Conservation (phyloP, 1,140 invertebrate species). For the Idris sp. region DNA sequence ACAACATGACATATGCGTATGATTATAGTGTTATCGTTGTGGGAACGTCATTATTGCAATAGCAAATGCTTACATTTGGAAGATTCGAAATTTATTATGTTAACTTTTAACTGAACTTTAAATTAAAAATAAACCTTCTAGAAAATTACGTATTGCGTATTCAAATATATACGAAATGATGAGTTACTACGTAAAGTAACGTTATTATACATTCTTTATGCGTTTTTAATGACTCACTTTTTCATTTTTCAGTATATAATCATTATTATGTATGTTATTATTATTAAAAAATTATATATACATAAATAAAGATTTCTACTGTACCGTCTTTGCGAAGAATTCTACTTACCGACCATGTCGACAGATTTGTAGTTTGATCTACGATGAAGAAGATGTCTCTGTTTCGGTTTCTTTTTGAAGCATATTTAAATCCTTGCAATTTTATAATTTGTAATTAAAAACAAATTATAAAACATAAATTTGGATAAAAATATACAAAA, state of each 20-base stretch:
- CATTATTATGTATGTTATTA: too few relatives aligned
- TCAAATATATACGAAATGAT: too few relatives aligned
- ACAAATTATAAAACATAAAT: too few relatives aligned
- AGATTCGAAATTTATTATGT: conserved; percentile 10
- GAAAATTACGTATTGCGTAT: too few relatives aligned
- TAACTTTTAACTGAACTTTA: conserved; percentile 2
- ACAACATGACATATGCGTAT: conserved; percentile 70
- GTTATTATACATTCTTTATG: too few relatives aligned
- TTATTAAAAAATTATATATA: not conserved
- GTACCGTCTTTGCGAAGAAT: conserved; percentile 17
- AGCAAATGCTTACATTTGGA: conserved; percentile 44
- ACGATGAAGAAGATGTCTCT: conserved; percentile 38
- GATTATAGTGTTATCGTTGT: conserved; percentile 72
- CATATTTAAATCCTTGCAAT: too few relatives aligned
- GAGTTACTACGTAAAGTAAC: too few relatives aligned
- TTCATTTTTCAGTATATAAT: too few relatives aligned
- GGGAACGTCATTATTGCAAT: conserved; percentile 67
- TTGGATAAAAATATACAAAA: too few relatives aligned
- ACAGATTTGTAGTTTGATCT: conserved; percentile 34
- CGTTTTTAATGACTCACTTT: not conserved
- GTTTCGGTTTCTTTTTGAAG: too few relatives aligned
- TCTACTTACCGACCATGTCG: conserved; percentile 32
- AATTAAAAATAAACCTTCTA: conserved; percentile 6
- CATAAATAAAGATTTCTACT: conserved; percentile 21
- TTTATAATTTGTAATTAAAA: too few relatives aligned